Evolutionary conservation across 2,113 vertebrate genomes (phyloP).

Genomic region (Sphyrna mokarran): DNA sequence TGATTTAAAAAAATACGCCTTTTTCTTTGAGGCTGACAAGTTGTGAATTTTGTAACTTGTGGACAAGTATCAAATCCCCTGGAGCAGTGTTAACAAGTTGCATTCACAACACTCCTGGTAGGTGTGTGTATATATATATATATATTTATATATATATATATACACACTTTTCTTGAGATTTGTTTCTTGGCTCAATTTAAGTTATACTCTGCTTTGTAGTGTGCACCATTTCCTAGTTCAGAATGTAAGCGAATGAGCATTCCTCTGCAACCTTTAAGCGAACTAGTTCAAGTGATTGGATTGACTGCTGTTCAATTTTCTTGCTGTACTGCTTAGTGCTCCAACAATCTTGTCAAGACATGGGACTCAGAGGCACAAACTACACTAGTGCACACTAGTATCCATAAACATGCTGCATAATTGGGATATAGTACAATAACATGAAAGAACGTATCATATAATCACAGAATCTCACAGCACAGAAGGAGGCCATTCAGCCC

Average conservation of each 20-base stretch:
- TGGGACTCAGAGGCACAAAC: neutral
- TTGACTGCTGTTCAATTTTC: neutral
- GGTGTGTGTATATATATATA: no score
- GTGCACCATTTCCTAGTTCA: neutral
- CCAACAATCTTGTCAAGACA: neutral
- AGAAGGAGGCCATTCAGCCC: neutral
- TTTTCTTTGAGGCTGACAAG: constrained; percentile 21
- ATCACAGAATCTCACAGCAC: neutral
- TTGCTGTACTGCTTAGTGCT: neutral
- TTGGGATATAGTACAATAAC: neutral
- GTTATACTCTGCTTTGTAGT: neutral
- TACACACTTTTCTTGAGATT: neutral
- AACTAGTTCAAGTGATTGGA: neutral
- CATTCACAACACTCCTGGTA: neutral
- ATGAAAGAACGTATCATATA: neutral
- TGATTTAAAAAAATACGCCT: neutral
- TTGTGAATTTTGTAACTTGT: neutral
- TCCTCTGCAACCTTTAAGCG: neutral
- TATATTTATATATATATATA: no score
- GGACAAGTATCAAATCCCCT: neutral
- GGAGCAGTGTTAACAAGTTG: neutral
- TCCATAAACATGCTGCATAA: neutral
- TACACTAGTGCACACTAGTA: neutral
- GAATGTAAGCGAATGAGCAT: neutral
- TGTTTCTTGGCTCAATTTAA: neutral